Evolutionary conservation across 2,888 invertebrate species (phyloP).

Genomic region (Smittia sp.): DNA sequence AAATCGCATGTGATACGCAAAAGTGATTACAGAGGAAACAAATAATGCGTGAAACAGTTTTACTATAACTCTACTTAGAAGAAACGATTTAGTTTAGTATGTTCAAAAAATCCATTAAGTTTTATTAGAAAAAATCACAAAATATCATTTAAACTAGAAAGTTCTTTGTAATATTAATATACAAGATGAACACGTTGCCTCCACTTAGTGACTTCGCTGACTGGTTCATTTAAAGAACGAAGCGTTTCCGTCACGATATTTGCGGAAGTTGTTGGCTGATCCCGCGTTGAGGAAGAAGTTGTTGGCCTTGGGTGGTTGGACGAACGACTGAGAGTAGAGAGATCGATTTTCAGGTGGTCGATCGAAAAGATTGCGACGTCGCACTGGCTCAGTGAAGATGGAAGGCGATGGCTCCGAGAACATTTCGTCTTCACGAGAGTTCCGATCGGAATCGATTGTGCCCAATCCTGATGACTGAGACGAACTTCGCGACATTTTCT

Average conservation of each 20-base stretch:
- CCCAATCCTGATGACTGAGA: conserved; percentile 30
- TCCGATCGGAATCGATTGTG: conserved; percentile 14
- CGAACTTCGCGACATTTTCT: neutral
- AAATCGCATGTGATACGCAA: no score
- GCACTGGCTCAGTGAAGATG: conserved; percentile 10
- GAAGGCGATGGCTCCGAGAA: neutral
- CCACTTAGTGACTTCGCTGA: no score
- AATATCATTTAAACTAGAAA: no score
- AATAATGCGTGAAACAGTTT: no score
- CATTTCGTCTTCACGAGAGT: conserved; percentile 7
- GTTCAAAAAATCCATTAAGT: no score
- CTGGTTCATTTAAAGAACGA: neutral
- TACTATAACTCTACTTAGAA: no score
- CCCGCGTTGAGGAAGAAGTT: neutral
- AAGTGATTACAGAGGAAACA: no score
- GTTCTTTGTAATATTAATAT: no score
- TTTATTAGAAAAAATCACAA: no score
- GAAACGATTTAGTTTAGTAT: no score
- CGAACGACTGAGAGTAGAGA: neutral
- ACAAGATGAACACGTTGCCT: no score
- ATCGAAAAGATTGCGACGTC: conserved; percentile 1
- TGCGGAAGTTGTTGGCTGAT: neutral
- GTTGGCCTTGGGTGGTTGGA: neutral
- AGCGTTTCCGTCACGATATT: neutral
- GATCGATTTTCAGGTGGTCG: conserved; percentile 10